A percentile compares a stretch with the other conserved stretches of the same genome.
Conservation (phyloP, 2,888 invertebrate genomes). For the Quadroppia sp. region DNA sequence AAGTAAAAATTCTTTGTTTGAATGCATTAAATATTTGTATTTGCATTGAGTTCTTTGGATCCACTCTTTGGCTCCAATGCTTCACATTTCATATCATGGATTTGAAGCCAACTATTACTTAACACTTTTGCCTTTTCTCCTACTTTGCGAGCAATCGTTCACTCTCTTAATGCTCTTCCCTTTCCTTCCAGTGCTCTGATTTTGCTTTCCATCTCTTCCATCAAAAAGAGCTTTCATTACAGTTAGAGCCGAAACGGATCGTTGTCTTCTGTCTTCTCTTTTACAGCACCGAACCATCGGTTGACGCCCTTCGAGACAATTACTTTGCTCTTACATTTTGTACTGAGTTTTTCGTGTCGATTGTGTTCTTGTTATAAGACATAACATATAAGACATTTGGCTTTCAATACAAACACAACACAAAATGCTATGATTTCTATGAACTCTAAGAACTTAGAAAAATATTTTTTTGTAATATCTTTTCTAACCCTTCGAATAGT, state of each 20-base stretch:
- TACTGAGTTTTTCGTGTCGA: background rate
- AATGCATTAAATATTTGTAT: background rate
- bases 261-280: constrained; percentile 21
- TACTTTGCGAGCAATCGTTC: background rate
- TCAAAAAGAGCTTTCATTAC: constrained; percentile 12
- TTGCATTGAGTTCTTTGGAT: background rate
- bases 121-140: background rate
- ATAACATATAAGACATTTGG: too few species aligned
- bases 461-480: background rate
- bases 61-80: background rate
- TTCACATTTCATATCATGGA: background rate
- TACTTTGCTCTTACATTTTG: constrained; percentile 12
- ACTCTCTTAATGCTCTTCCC: background rate
- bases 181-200: background rate
- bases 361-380: background rate
- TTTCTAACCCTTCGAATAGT: background rate
- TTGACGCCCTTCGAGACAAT: constrained; percentile 23
- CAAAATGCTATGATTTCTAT: background rate
- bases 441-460: background rate
- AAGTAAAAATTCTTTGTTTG: background rate
- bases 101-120: constrained; percentile 4
- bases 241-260: background rate
- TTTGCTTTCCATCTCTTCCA: background rate
- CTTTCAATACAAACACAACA: background rate
- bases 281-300: constrained; percentile 1